Percentiles rank a stretch among this genome's conserved stretches.
Conservation (phyloP, 2,797 vertebrate genomes). For the Leptatherina wallacei region DNA sequence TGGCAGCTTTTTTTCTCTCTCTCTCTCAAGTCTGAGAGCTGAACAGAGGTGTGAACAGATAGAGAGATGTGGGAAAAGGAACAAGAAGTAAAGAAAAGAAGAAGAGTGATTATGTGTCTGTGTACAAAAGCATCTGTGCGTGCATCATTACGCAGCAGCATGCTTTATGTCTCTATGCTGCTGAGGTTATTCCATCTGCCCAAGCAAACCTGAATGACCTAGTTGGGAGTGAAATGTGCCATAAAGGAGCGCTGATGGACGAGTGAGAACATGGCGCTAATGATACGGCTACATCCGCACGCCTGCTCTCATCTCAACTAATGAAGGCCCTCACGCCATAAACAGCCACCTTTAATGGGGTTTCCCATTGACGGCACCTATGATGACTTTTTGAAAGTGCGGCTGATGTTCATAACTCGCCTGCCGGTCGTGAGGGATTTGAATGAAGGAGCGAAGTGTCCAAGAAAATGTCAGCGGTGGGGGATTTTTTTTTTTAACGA, state of each 20-base stretch:
- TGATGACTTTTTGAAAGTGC: constrained; percentile 17
- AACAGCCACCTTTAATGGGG: constrained; percentile 49
- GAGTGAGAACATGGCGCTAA: constrained; percentile 63
- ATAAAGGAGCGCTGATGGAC: constrained; percentile 63
- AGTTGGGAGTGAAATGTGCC: constrained; percentile 69
- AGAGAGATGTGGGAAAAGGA: background rate
- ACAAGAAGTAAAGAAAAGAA: background rate
- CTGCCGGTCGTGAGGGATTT: constrained; percentile 26
- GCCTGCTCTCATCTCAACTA: constrained; percentile 40
- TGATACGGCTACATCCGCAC: constrained; percentile 50
- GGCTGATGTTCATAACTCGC: constrained; percentile 11
- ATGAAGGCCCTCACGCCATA: constrained; percentile 47
- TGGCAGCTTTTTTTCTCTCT: background rate
- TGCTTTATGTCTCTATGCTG: constrained; percentile 27
- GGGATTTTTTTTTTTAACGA: constrained; percentile 28
- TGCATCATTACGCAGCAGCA: constrained; percentile 40
- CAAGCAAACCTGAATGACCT: constrained; percentile 60
- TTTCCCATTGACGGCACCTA: constrained; percentile 26
- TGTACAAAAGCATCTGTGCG: constrained; percentile 24
- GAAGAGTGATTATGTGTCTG: constrained; percentile 41
- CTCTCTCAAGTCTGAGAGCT: too few species aligned
- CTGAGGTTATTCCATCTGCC: constrained; percentile 58
- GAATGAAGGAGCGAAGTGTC: constrained; percentile 35
- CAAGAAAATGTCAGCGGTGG: constrained; percentile 58
- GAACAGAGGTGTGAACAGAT: constrained; percentile 1